Evolutionary conservation across 2,113 vertebrate genomes (phyloP).

Genomic region (Paramormyrops kingsleyae): DNA sequence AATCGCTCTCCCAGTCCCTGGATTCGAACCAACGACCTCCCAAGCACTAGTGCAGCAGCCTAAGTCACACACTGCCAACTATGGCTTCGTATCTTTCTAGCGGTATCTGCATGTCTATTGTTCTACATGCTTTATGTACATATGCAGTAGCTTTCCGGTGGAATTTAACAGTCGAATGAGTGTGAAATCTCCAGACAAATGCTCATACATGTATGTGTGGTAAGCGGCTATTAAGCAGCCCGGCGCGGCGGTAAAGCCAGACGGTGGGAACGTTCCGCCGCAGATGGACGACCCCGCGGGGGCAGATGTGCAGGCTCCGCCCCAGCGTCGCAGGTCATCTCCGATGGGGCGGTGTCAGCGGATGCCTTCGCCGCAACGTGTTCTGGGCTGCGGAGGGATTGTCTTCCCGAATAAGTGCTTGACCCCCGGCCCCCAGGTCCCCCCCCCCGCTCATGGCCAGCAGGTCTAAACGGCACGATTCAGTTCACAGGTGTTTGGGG

Average conservation of each 20-base stretch:
- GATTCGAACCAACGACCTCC: background rate
- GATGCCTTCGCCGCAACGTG: background rate
- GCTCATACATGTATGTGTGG: too few species aligned
- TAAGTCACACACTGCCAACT: background rate
- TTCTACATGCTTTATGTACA: background rate
- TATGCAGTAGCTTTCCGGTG: background rate
- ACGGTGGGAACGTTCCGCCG: background rate
- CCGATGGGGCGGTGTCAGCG: background rate
- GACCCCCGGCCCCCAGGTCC: background rate
- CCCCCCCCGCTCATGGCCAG: background rate
- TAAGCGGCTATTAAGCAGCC: background rate
- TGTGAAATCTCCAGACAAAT: background rate
- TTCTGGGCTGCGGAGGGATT: background rate
- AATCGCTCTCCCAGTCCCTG: background rate
- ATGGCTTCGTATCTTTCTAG: background rate
- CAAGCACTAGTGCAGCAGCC: background rate
- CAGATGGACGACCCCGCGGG: slow-evolving; percentile 2
- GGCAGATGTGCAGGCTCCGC: background rate
- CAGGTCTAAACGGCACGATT: background rate
- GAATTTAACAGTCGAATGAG: background rate
- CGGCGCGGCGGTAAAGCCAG: background rate
- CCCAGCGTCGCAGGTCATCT: background rate
- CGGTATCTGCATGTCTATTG: background rate
- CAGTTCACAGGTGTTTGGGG: background rate
- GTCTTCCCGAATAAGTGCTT: slow-evolving; percentile 16